Evolutionary conservation across 2,113 vertebrate genomes (phyloP), one percentile per base, ranked within the genome.

Genomic region (Tupaia tana): DNA sequence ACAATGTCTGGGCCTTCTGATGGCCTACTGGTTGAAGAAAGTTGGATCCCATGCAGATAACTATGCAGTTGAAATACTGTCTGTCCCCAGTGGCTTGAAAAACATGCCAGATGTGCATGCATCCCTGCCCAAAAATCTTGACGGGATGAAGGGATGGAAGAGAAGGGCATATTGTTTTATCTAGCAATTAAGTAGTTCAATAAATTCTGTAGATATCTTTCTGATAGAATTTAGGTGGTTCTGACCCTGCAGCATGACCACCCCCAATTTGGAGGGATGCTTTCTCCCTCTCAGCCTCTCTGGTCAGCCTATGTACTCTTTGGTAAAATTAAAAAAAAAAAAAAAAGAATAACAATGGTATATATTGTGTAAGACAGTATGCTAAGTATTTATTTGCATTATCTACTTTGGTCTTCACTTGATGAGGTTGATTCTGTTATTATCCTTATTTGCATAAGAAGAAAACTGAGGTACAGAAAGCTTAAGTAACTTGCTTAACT

Each of bases 171-270:
- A 34, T 66, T 4, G 4, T 89, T 13, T 70, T 79, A 79, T 79
- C 25, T 79, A 86, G 31, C 54, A 94, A 18, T 24, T 64, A 88
- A 54, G 52, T 43, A 89, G 93, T 86, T 81, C 56, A 81, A 81
- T 95, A 87, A 90, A 80, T 86, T 79, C 3, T 81, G 22, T 34
- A 87, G 81, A 43, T 3, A 90, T 31, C 6, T 89, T 24, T 79
- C 92, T 16, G 92, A 71, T 56, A 89, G 63, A 43, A 43, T 43
- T 43, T 43, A 43, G 43, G 43, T 43, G 43, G 43, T 43, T 43
- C 43, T 43, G 43, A 43, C 43, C 43, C 43, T 43, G 43, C 43
- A 43, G 43, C 43, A 43, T 43, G 43, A 43, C 43, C 43, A 43
- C 43, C 43, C 43, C 43, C 43, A 43, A 43, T 43, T 43, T 43